Evolutionary conservation across 1,140 invertebrate genomes (phyloP).

Genomic region (Drosophila kohkoa): DNA sequence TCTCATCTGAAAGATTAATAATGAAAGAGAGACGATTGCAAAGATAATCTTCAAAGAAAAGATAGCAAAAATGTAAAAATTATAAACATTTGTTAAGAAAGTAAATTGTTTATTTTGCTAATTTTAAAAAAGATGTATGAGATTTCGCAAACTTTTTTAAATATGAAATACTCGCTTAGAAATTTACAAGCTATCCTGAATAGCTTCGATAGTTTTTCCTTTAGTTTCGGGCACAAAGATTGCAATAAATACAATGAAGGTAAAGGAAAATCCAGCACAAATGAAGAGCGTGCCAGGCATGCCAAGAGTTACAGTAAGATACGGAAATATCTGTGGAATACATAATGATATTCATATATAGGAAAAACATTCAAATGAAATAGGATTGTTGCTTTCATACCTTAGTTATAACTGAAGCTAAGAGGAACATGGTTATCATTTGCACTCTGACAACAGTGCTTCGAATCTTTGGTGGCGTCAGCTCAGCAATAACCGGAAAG

Average conservation of each 20-base stretch:
- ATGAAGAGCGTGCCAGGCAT: slow-evolving; percentile 1
- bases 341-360: not conserved
- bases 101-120: too few species aligned
- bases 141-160: not conserved
- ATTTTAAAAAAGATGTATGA: too few species aligned
- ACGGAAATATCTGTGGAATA: slow-evolving; percentile 15
- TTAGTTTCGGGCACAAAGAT: slow-evolving; percentile 88
- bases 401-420: slow-evolving; percentile 4
- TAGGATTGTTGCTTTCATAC: not conserved
- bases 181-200: slow-evolving; percentile 77
- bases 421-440: not conserved
- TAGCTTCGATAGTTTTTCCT: slow-evolving; percentile 88
- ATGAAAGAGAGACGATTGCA: too few species aligned
- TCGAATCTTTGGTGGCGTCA: slow-evolving; percentile 13
- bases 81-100: too few species aligned
- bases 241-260: slow-evolving; percentile 32
- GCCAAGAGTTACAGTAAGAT: slow-evolving; percentile 1
- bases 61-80: too few species aligned
- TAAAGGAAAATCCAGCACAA: slow-evolving; percentile 10
- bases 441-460: slow-evolving; percentile 9
- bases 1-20: too few species aligned
- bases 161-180: not conserved
- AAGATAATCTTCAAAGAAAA: too few species aligned
- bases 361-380: not conserved
- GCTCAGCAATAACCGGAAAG: slow-evolving; percentile 15